Conservation (phyloP, 30 jellyfish, hydroid and myxozoan species). For the Rhopilema esculentum region DNA sequence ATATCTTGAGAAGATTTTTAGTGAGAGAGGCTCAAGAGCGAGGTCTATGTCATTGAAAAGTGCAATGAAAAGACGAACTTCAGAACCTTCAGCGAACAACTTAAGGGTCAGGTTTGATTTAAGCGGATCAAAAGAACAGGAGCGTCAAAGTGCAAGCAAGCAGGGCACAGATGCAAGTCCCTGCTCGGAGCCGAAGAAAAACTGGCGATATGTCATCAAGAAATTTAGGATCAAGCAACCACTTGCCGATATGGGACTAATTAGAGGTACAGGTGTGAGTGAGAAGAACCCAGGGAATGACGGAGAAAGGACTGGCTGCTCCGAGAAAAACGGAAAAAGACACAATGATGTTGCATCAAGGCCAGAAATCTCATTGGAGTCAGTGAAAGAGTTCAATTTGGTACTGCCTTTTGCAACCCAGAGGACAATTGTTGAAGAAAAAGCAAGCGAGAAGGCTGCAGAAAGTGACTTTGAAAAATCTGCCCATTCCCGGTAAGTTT, state of each 20-base stretch:
- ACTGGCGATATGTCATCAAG: constrained; percentile 48
- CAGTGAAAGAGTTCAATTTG: constrained; percentile 33
- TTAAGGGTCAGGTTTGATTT: constrained; percentile 59
- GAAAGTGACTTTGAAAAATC: neutral
- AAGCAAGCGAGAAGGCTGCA: neutral
- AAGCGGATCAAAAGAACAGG: constrained; percentile 30
- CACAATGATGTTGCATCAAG: neutral
- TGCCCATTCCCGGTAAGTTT: neutral
- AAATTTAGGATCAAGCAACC: constrained; percentile 46
- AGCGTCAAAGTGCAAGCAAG: neutral
- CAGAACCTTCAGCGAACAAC: constrained; percentile 36
- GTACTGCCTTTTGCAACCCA: constrained; percentile 6
- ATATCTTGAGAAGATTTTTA: neutral
- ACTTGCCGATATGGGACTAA: constrained; percentile 30
- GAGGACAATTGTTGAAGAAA: neutral
- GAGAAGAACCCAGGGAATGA: neutral
- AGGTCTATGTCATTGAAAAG: constrained; percentile 51
- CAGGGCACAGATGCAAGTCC: neutral
- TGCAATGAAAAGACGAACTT: constrained; percentile 32
- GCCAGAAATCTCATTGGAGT: constrained; percentile 16
- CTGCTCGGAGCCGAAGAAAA: constrained; percentile 16
- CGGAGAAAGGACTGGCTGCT: neutral
- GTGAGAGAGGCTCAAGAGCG: neutral
- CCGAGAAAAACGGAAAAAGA: neutral
- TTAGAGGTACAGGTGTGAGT: neutral